Percentiles rank a stretch among this genome's conserved stretches.
Conservation (phyloP, 2,888 invertebrate genomes). For the Fissipunctia ypsillon region DNA sequence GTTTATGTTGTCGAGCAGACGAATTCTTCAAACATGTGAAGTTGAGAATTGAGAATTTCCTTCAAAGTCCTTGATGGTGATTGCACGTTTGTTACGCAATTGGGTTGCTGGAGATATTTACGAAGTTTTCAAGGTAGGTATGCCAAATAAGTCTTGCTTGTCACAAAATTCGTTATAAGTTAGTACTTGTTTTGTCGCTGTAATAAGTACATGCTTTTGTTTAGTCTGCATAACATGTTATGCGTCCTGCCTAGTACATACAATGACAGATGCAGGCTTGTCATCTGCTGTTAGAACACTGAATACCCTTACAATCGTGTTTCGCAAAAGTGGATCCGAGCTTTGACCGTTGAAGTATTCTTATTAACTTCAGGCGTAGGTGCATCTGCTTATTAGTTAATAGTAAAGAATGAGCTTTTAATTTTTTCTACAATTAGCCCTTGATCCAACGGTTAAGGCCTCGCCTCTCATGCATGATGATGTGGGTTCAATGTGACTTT, state of each 20-base stretch:
- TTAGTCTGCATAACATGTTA: slow-evolving; percentile 4
- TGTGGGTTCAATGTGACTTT: too few species aligned
- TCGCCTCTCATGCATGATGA: too few species aligned
- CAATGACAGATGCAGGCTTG: background rate
- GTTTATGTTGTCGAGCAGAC: background rate
- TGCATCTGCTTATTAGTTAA: background rate
- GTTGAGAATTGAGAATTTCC: too few species aligned
- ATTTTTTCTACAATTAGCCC: background rate
- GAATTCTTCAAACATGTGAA: background rate
- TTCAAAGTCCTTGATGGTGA: background rate
- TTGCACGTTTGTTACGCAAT: background rate
- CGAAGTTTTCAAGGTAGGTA: background rate
- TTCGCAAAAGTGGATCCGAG: slow-evolving; percentile 11
- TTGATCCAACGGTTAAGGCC: background rate
- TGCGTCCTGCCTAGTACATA: background rate
- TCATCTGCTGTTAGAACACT: slow-evolving; percentile 16
- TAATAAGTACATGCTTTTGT: background rate
- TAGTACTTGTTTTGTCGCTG: too few species aligned
- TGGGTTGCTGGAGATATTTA: background rate
- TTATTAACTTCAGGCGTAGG: background rate
- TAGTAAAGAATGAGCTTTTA: background rate
- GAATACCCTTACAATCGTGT: slow-evolving; percentile 22
- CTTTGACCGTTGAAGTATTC: slow-evolving; percentile 7
- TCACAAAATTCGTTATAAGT: background rate
- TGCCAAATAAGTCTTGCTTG: background rate